Evolutionary conservation across 2,113 vertebrate genomes (phyloP), one percentile per base, ranked within the genome.

Genomic region (Leiothrix lutea): DNA sequence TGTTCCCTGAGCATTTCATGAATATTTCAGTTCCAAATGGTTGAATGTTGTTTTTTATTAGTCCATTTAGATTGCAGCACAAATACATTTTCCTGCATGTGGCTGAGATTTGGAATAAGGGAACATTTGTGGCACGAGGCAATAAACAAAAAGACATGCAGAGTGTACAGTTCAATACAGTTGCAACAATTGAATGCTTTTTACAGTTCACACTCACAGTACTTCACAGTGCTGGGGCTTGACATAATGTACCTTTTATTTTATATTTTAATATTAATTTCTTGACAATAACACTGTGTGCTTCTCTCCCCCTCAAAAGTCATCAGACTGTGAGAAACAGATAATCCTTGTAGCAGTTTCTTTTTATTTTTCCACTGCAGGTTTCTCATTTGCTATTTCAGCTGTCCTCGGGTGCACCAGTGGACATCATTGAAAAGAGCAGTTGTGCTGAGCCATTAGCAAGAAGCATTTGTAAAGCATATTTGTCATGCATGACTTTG

Each of bases 21-120:
- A 98, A 98, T 98, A 98, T 98, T 98, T 98, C 97, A 96, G 94
- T 96, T 97, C 92, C 97, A 97, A 97, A 97, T 95, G 92, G 95
- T 78, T 97, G 92, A 96, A 89, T 96, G 73, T 97, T 97, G 94
- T 83, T 98, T 97, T 96, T 97, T 97, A 96, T 96, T 96, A 96
- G 82, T 96, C 92, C 71, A 87, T 97, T 98, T 96, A 97, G 92
- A 96, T 96, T 97, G 73, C 80, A 95, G 85, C 56, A 92, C 86
- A 97, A 95, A 95, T 97, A 94, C 65, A 60, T 96, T 97, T 97
- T 97, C 92, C 64, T 90, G 81, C 71, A 80, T 82, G 91, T 90
- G 94, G 79, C 84, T 90, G 90, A 96, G 81, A 94, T 93, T 86
- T 93, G 85, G 72, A 96, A 80, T 95, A 65, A 90, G 65, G 86